These are phyloP conservation scores for Palythoa heliodiscus DNA, from an alignment of 92 coral and sea anemone genomes.

Conservation along the genomic window DNA sequence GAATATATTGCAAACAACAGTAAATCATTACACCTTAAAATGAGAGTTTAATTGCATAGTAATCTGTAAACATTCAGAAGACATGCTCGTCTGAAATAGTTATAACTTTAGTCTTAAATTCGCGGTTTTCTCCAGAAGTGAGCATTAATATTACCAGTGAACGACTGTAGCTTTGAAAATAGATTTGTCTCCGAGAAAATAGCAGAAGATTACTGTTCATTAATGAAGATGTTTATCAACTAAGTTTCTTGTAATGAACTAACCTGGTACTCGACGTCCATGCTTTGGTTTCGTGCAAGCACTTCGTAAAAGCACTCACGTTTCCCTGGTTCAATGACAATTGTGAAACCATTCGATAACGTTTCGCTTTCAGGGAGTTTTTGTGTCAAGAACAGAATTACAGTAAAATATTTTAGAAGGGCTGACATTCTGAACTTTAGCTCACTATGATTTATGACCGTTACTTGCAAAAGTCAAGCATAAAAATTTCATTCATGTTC, in stretches of 20 bases:
- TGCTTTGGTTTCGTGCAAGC: constrained; percentile 56
- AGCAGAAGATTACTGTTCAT: background rate
- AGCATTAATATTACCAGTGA: no score
- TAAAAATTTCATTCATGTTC: background rate
- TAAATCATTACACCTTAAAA: no score
- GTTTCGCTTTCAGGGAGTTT: constrained; percentile 44
- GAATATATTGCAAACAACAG: no score
- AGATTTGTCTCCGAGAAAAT: no score
- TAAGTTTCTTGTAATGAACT: constrained; percentile 10
- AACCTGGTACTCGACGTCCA: constrained; percentile 88
- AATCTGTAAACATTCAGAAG: no score
- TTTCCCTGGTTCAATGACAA: constrained; percentile 67
- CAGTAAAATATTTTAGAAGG: constrained; percentile 14
- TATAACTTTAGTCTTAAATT: no score
- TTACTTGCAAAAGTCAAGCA: constrained; percentile 8
- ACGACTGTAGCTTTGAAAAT: no score
- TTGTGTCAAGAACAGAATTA: constrained; percentile 27
- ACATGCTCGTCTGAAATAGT: no score
- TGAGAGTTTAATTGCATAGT: no score
- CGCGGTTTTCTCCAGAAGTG: no score
- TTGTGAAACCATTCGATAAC: constrained; percentile 78
- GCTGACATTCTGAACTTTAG: background rate
- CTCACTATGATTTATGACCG: background rate
- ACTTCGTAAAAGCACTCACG: constrained; percentile 79
- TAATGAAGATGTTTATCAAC: background rate